Conservation (phyloP, 1,140 invertebrate genomes). For the Sitobion miscanthi region DNA sequence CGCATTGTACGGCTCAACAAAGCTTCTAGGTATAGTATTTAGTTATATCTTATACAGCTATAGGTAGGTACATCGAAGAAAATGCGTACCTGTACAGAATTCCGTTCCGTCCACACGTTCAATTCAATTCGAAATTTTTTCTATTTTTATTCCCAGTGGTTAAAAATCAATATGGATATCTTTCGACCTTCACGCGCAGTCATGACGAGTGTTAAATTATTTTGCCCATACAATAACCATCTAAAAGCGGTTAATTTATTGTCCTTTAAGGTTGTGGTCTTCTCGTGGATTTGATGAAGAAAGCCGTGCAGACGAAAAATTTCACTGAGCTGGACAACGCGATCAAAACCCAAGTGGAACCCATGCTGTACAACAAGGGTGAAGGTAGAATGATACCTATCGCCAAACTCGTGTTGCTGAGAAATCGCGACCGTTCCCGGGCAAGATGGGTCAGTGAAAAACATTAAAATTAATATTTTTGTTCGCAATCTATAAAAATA, state of each 20-base stretch:
- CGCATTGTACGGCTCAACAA: neutral
- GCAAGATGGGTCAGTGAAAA: constrained; percentile 73
- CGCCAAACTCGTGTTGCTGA: constrained; percentile 81
- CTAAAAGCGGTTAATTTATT: neutral
- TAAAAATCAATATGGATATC: neutral
- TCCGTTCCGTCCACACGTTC: neutral
- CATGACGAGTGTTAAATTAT: neutral
- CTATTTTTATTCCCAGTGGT: neutral
- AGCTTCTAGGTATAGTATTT: neutral
- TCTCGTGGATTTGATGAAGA: constrained; percentile 92
- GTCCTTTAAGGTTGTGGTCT: constrained; percentile 78
- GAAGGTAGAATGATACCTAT: constrained; percentile 87
- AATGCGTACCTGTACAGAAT: neutral
- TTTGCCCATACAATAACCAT: neutral
- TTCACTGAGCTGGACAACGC: constrained; percentile 88
- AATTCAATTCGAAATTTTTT: neutral
- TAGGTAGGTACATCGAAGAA: neutral
- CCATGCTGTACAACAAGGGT: constrained; percentile 93
- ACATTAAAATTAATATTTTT: neutral
- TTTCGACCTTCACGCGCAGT: neutral
- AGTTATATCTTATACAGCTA: neutral
- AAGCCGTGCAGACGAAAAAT: constrained; percentile 85
- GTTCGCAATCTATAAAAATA: neutral
- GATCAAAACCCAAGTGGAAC: constrained; percentile 87
- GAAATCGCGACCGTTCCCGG: constrained; percentile 84